phyloP scores from a whole-genome alignment of 2,113 vertebrate species.

The Sturnus vulgaris region DNA sequence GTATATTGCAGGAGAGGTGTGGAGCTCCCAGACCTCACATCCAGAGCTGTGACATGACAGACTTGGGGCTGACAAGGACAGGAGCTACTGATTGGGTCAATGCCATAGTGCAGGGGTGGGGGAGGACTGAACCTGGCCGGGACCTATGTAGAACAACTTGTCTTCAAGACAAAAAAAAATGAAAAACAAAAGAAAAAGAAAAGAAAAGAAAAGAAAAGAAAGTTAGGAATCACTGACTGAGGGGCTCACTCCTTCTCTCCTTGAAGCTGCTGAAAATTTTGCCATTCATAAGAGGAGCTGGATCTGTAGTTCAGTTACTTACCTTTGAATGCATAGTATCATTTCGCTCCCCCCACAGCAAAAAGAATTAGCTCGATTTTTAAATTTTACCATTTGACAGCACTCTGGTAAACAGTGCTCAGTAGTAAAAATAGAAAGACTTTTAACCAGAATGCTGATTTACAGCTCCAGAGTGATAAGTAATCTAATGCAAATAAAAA shows the following conservation, averaged over 20 bases:
- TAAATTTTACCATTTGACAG: neutral
- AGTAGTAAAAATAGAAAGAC: neutral
- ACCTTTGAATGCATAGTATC: neutral
- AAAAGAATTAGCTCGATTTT: neutral
- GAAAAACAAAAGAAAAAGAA: too few relatives aligned
- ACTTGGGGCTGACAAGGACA: too few relatives aligned
- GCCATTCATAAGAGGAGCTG: neutral
- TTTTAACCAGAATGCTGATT: neutral
- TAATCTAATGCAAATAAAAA: neutral
- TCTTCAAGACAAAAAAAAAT: too few relatives aligned
- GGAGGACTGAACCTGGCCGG: neutral
- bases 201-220: too few relatives aligned
- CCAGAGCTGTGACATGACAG: neutral
- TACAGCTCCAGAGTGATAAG: neutral
- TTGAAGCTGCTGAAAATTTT: neutral
- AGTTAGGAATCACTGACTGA: neutral
- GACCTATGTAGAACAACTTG: fast-evolving
- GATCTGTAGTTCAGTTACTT: neutral
- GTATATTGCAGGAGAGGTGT: neutral
- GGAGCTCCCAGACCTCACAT: neutral
- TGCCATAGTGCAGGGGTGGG: fast-evolving
- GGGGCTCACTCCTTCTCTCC: neutral
- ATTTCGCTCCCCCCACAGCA: neutral
- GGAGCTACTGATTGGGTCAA: fast-evolving
- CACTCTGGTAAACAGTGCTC: neutral